These are phyloP conservation scores for Erebia ligea DNA, from an alignment of 2,888 invertebrate species.

Conservation along the genomic window DNA sequence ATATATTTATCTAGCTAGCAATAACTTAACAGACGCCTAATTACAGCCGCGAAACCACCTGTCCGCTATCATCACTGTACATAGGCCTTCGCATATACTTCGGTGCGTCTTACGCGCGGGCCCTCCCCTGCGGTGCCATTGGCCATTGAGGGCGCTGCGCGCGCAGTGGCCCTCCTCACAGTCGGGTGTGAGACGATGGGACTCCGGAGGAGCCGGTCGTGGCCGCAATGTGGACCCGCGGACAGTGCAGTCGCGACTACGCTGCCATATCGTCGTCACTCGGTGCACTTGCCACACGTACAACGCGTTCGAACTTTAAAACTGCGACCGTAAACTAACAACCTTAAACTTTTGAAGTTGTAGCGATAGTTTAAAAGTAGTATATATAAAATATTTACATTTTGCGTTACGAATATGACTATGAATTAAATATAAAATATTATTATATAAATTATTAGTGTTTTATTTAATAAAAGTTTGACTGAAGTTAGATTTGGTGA, in stretches of 20 bases:
- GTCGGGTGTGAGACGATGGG: conserved; percentile 66
- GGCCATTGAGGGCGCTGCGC: conserved; percentile 69
- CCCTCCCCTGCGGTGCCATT: conserved; percentile 76
- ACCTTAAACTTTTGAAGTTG: conserved; percentile 22
- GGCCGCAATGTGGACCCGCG: conserved; percentile 66
- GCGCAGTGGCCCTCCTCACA: conserved; percentile 79
- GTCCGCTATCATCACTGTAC: conserved; percentile 81
- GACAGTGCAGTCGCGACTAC: conserved; percentile 72
- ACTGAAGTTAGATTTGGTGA: conserved; percentile 60
- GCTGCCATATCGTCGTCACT: conserved; percentile 58
- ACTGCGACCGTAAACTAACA: conserved; percentile 33
- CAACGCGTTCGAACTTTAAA: conserved; percentile 46
- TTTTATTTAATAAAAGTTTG: conserved; percentile 38
- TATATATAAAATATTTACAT: neutral
- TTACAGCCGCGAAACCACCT: conserved; percentile 82
- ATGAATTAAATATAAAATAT: conserved; percentile 13
- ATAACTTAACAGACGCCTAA: conserved; percentile 81
- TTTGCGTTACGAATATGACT: neutral
- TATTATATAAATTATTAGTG: conserved; percentile 19
- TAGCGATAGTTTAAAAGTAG: conserved; percentile 24
- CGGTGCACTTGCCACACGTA: conserved; percentile 41
- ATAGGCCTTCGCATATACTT: conserved; percentile 84
- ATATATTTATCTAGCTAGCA: conserved; percentile 74
- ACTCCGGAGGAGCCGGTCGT: conserved; percentile 74
- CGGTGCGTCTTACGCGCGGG: conserved; percentile 80